Base-by-base conservation (phyloP, 2,888 invertebrate genomes). In the Fragum whitleyi region DNA sequence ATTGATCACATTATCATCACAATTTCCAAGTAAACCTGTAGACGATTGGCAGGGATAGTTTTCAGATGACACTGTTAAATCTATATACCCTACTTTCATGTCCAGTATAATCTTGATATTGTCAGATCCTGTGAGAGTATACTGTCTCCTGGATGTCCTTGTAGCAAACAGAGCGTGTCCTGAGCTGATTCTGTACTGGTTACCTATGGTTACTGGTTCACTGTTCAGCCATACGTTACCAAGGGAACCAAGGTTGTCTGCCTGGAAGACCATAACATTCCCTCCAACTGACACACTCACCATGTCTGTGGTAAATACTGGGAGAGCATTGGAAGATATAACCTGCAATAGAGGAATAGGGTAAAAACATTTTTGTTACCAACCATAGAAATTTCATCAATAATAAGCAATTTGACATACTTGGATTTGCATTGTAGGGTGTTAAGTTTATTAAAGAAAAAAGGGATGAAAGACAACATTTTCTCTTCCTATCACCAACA, bases 11-110 rank as follows among this genome's bases (percentile, higher is more conserved):
- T 86, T 74, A n/a, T 72, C 69, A 67, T 88, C 83, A 81, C 90
- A 90, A 2, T 55, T 55, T 14, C 87, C 81, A 11, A 86, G 69
- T 9, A 90, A 59, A 51, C 89, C 90, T n/a, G 9, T 67, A 7
- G 74, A 75, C 19, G 69, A 71, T 5, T 36, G 47, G 67, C 89
- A 89, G 32, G 84, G 57, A 28, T 68, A 70, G 0, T 69, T 28
- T 21, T 74, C 69, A 28, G 74, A 57, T 23, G 79, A 71, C 0
- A 87, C 67, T 11, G 65, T 23, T 3, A 87, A 68, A 71, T 87
- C 72, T 7, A 87, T 42, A 72, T 80, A 75, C 6, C 72, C 74
- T 21, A 77, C 74, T 32, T 76, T 77, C 42, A 88, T 72, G 53
- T 86, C 82, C n/a, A 89, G 57, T 16, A 80, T 32, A 16, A 88